Evolutionary conservation across 1,140 invertebrate genomes (phyloP), one percentile per base, ranked within the genome.

Genomic region (Drosophila lowei): DNA sequence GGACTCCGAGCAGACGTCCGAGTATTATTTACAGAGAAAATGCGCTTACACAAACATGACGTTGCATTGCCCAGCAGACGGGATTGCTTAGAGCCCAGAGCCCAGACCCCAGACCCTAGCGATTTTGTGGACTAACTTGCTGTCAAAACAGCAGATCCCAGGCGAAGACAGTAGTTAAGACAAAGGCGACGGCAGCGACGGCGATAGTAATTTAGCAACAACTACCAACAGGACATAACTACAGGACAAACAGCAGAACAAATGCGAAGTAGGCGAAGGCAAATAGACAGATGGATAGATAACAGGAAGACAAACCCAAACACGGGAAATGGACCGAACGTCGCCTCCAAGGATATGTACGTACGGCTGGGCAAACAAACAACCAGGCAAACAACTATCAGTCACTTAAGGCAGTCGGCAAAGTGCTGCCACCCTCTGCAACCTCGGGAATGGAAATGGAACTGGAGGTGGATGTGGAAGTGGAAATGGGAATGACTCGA

Each of bases 331-430:
- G 70, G 80, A 75, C 60, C 58, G 65, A 72, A 62, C 16, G 50
- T 79, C 62, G 47, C 47, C 54, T 38, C 21, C 55, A 49, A 75
- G 68, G 50, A 63, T 79, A 74, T 70, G 47, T 57, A 43, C 63
- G 54, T 58, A 47, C 57, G 65, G 46, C 62, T 46, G 58, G 65
- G 62, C 70, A 88, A 86, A 86, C 78, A 88, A 83, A 83, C 84
- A 88, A 83, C 78, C 84, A 60, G 60, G 65, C 84, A 88, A 83
- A 76, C 83, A 86, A 88, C 83, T 86, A 86, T 86, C 83, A 84
- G 79, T 88, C 83, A 83, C 83, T 88, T 86, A 83, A 88, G 83
- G 79, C 75, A 89, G 83, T 89, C 73, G 78, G 53, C 73, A 86
- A 77, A 86, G 73, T 68, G 77, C 63, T 83, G 65, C 64, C 64